phyloP scores from a whole-genome alignment of 2,113 vertebrate species.

The Trochalopteron elliotii region DNA sequence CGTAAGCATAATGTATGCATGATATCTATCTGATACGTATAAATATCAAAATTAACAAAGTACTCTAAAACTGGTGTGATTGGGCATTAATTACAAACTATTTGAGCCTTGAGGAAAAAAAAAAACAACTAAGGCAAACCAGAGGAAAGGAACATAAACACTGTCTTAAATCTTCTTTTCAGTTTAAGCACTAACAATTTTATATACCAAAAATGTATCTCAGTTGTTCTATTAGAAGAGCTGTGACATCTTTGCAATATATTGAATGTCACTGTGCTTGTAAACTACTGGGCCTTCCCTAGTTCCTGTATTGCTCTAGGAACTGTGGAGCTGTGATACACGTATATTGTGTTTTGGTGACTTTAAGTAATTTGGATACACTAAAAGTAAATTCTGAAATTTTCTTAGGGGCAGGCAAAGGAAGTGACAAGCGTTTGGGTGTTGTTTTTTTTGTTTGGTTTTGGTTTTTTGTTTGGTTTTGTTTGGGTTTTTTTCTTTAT shows the following conservation, averaged over 20 bases:
- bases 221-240: not conserved
- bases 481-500: not conserved
- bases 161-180: not conserved
- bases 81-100: not conserved
- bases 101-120: not conserved
- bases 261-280: not conserved
- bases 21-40: not conserved
- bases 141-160: not conserved
- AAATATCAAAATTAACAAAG: not conserved
- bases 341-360: not conserved
- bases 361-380: not conserved
- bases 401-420: not conserved
- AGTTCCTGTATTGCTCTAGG: not conserved
- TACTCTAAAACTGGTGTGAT: not conserved
- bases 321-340: not conserved
- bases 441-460: not conserved
- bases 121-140: not conserved
- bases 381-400: not conserved
- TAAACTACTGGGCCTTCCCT: not conserved
- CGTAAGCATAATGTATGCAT: not conserved
- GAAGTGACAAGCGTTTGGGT: not conserved
- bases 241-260: not conserved
- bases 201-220: not conserved
- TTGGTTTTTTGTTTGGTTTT: not conserved
- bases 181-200: not conserved